phyloP scores from a whole-genome alignment of 2,797 vertebrate genomes.

The Merluccius polli region DNA sequence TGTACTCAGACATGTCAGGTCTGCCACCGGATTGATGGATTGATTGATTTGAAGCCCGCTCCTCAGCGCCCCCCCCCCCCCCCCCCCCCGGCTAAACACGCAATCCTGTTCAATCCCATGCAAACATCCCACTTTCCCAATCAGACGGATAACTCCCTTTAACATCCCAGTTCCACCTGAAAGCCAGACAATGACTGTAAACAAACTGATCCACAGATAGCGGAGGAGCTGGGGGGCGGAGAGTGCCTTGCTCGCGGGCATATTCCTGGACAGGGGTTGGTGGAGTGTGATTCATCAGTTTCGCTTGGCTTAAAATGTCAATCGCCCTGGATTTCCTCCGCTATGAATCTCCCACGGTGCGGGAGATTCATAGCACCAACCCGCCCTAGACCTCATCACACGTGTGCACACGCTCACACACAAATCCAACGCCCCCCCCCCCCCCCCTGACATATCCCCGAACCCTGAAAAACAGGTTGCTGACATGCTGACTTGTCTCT shows the following conservation, averaged over 20 bases:
- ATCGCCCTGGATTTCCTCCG: too few species aligned
- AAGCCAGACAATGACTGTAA: neutral
- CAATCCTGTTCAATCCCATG: too few species aligned
- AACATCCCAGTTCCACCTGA: neutral
- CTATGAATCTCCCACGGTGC: too few species aligned
- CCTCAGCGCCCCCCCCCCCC: too few species aligned
- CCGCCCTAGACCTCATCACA: neutral
- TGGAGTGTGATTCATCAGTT: too few species aligned
- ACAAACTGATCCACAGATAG: neutral
- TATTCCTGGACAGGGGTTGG: neutral
- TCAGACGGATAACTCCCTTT: neutral
- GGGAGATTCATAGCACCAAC: too few species aligned
- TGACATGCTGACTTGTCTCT: slow-evolving; percentile 24
- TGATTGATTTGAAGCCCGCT: too few species aligned
- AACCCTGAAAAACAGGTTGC: neutral
- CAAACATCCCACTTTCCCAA: neutral
- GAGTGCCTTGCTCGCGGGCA: neutral
- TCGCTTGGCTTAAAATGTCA: too few species aligned
- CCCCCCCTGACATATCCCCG: neutral
- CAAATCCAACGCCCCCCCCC: neutral
- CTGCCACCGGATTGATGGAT: slow-evolving; percentile 3
- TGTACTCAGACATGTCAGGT: neutral
- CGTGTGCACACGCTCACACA: neutral
- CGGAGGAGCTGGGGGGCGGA: too few species aligned
- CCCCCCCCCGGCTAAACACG: too few species aligned